phyloP scores from a whole-genome alignment of 2,113 vertebrate genomes.

The Chelonoidis abingdonii region DNA sequence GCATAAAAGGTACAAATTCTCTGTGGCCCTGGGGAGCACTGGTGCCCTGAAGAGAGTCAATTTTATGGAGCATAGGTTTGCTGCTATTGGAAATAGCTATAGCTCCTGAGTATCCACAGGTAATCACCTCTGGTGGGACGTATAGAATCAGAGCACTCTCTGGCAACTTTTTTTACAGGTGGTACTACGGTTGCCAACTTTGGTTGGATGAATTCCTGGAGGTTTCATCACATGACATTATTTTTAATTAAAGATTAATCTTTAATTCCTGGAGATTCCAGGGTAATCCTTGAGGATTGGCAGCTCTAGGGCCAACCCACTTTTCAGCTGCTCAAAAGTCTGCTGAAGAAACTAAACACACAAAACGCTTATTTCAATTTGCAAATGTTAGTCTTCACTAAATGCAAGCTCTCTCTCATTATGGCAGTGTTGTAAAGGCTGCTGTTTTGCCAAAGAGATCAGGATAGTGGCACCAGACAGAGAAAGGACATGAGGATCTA shows the following conservation, averaged over 20 bases:
- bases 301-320: neutral
- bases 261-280: no score
- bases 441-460: neutral
- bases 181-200: neutral
- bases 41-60: neutral
- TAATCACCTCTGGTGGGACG: neutral
- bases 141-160: neutral
- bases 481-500: neutral
- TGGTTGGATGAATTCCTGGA: no score
- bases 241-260: no score
- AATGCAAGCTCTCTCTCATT: neutral
- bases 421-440: constrained; percentile 8
- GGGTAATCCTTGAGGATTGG: no score
- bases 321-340: neutral
- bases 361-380: neutral
- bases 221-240: no score
- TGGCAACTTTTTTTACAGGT: neutral
- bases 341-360: neutral
- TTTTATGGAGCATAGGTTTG: neutral
- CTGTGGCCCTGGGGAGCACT: neutral
- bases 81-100: neutral
- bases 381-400: neutral
- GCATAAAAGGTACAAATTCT: neutral
- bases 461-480: neutral
- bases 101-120: neutral